Evolutionary conservation across 2,888 invertebrate genomes (phyloP).

Genomic region (Dromius quadrimaculatus): DNA sequence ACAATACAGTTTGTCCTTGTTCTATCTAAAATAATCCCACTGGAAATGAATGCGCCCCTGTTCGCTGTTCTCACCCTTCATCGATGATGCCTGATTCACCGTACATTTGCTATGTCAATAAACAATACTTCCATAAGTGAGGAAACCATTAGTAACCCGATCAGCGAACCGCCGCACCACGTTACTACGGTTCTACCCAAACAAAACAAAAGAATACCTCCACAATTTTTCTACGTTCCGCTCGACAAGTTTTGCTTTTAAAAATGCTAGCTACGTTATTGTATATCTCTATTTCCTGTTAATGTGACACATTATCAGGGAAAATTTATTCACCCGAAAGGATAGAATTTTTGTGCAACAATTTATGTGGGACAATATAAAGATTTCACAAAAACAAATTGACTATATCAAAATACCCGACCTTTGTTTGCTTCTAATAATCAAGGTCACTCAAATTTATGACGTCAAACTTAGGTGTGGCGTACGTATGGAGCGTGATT

Average conservation of each 20-base stretch:
- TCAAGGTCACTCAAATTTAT: too few species aligned
- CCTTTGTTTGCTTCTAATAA: too few species aligned
- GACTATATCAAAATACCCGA: too few species aligned
- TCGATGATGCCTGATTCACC: too few species aligned
- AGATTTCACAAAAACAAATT: too few species aligned
- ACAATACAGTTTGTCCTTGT: not conserved
- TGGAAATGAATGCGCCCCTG: too few species aligned
- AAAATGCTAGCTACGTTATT: constrained; percentile 5
- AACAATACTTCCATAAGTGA: constrained; percentile 52
- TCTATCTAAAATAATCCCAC: not conserved
- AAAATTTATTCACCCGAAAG: not conserved
- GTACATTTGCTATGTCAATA: constrained; percentile 53
- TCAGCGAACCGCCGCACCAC: constrained; percentile 3
- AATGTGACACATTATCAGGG: not conserved
- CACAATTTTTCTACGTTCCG: constrained; percentile 38
- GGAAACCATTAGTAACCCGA: constrained; percentile 51
- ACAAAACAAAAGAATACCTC: constrained; percentile 46
- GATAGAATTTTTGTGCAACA: too few species aligned
- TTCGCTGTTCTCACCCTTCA: not conserved
- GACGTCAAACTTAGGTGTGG: too few species aligned
- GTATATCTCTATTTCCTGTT: not conserved
- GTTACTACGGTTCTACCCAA: constrained; percentile 35
- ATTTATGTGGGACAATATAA: too few species aligned
- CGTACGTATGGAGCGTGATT: too few species aligned
- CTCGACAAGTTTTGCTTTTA: constrained; percentile 20